Base-by-base conservation (phyloP, 2,888 invertebrate species). In the Eucera pruinosa region DNA sequence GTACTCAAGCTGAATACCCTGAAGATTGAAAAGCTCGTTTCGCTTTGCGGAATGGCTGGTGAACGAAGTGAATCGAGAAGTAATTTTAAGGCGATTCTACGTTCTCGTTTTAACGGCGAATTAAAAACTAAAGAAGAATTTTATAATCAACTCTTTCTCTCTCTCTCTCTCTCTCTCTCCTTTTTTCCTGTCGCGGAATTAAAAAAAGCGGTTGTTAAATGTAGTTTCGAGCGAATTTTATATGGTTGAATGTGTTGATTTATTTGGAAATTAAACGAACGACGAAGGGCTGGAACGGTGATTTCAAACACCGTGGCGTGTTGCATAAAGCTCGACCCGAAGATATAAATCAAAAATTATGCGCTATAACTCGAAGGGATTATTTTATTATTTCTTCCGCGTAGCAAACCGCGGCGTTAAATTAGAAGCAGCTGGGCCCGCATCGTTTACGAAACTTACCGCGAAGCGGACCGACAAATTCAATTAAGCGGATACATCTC, bases 351-450 rank as follows among this genome's bases (percentile, higher is more conserved):
- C 25, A 69, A 20, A 47, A 72, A 60, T 60, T 43, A 45, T 20
- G 18, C 11, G 48, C 6, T 11, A 20, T 41, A 13, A 30, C 2
- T 30, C 9, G 55, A 72, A 71, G 74, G 54, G 62, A 39, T 18
- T 67, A 60, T 57, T 79, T 65, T 48, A 73, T 72, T 75, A 62
- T 67, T 67, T 55, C 62, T 54, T 66, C 58, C 70, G 54, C 30
- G 60, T 23, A 39, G 20, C n/a, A 30, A 33, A 55, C 45, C 36
- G 43, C 61, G 36, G 61, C 30, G 18, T 62, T 62, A 20, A 47
- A 58, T 67, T 48, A 52, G 62, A 20, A 20, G 66, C 82, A 82
- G 72, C 80, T 78, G 83, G 55, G 58, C 82, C 82, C 82, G 82
- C 82, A 83, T 55, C 73, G 47, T 76, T 82, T 76, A 48, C 30